Evolutionary conservation across 2,797 vertebrate species (phyloP).

Genomic region (Astyanax mexicanus): DNA sequence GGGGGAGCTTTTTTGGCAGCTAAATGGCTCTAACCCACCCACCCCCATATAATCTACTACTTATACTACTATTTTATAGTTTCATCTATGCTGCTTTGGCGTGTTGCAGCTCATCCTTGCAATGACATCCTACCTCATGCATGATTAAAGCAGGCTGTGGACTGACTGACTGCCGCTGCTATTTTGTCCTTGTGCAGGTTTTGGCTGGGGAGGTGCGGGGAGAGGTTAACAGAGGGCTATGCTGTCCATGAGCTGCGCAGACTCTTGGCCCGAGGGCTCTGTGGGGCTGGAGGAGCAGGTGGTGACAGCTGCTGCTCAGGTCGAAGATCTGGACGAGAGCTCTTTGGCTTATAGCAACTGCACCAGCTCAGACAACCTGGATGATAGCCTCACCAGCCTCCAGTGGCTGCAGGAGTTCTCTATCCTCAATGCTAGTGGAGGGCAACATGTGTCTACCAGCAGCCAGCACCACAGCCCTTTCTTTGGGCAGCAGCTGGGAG

Average conservation of each 20-base stretch:
- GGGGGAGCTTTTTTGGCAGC: not conserved
- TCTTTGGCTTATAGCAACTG: slow-evolving; percentile 16
- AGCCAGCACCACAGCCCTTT: slow-evolving; percentile 76
- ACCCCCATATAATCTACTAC: not conserved
- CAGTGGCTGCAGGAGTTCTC: slow-evolving; percentile 98
- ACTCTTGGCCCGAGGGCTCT: slow-evolving; percentile 66
- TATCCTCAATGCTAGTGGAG: slow-evolving; percentile 82
- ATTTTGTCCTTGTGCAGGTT: slow-evolving; percentile 38
- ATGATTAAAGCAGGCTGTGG: slow-evolving; percentile 6
- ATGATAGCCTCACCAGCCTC: slow-evolving; percentile 96
- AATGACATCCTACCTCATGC: not conserved
- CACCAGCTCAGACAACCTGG: slow-evolving; percentile 76
- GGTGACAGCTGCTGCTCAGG: slow-evolving; percentile 70
- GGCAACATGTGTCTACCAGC: slow-evolving; percentile 71
- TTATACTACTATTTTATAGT: not conserved
- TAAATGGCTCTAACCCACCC: not conserved
- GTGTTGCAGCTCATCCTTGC: not conserved
- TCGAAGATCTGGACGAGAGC: slow-evolving; percentile 64
- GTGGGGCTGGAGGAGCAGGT: slow-evolving; percentile 69
- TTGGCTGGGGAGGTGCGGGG: not conserved
- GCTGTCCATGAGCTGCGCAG: slow-evolving; percentile 72
- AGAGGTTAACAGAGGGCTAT: slow-evolving; percentile 61
- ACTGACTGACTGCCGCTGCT: not conserved
- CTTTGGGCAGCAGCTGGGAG: slow-evolving; percentile 76
- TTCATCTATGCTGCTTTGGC: not conserved